These are phyloP conservation scores for Drosophila nasuta DNA, from an alignment of 1,140 invertebrate genomes.

Conservation along the genomic window DNA sequence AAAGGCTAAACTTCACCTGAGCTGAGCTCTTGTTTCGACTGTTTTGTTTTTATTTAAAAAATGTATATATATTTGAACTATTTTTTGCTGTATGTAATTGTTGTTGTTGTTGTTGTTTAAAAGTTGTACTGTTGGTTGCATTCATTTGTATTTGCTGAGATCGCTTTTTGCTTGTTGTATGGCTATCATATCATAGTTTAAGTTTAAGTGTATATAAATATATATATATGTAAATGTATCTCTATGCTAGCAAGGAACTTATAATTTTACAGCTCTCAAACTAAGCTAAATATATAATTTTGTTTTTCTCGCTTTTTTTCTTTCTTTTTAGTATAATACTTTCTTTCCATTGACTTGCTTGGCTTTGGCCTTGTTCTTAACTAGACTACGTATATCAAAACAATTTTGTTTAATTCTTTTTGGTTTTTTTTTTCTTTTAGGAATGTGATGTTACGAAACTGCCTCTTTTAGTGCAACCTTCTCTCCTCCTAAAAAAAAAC, in stretches of 20 bases:
- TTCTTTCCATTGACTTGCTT: conserved; percentile 43
- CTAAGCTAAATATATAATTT: conserved; percentile 55
- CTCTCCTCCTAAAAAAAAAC: conserved; percentile 6
- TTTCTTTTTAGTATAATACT: conserved; percentile 32
- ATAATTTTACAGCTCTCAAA: conserved; percentile 61
- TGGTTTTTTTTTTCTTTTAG: conserved; percentile 54
- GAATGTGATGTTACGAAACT: conserved; percentile 64
- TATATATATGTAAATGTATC: conserved; percentile 23
- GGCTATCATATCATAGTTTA: conserved; percentile 19
- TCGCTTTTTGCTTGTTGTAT: conserved; percentile 54
- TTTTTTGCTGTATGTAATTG: conserved; percentile 63
- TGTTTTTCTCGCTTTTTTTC: conserved; percentile 28
- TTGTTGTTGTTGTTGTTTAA: conserved; percentile 47
- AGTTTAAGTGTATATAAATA: neutral
- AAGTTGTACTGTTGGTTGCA: conserved; percentile 78
- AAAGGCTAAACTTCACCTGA: conserved; percentile 31
- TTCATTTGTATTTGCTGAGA: conserved; percentile 73
- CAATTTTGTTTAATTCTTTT: conserved; percentile 42
- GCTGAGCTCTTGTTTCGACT: conserved; percentile 14
- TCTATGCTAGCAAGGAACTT: conserved; percentile 77
- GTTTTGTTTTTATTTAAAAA: conserved; percentile 53
- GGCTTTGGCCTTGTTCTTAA: conserved; percentile 59
- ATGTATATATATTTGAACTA: conserved; percentile 74
- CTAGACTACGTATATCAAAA: conserved; percentile 50
- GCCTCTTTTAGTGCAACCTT: conserved; percentile 33